Conservation (phyloP, 2,797 vertebrate genomes). For the Anabacerthia variegaticeps region DNA sequence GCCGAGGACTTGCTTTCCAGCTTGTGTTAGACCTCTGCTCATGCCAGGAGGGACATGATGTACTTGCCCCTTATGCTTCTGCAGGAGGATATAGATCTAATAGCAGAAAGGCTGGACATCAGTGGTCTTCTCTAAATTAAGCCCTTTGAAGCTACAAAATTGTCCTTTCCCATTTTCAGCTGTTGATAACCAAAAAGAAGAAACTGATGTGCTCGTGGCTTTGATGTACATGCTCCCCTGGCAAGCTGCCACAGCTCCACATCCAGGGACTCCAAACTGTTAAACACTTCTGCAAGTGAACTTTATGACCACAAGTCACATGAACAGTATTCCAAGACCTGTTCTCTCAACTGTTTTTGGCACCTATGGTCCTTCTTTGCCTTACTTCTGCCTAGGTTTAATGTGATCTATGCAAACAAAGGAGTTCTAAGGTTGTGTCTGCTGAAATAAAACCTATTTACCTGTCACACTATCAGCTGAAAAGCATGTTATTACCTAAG, state of each 20-base stretch:
- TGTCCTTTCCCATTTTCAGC: neutral
- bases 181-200: neutral
- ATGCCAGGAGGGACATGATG: accelerated
- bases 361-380: neutral
- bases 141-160: neutral
- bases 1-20: neutral
- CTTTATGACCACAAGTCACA: neutral
- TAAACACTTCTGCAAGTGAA: neutral
- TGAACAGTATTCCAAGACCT: neutral
- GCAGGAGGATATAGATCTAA: neutral
- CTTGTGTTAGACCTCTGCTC: neutral
- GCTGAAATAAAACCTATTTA: neutral
- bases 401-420: neutral
- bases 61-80: neutral
- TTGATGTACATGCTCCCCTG: neutral
- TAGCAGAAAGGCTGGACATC: neutral
- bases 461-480: neutral
- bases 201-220: neutral
- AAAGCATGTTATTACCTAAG: neutral
- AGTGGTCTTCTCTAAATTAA: neutral
- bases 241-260: neutral
- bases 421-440: neutral
- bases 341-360: neutral
- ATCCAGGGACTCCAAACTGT: neutral
- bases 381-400: neutral